Evolutionary conservation across 1,140 invertebrate species (phyloP).

Genomic region (Neodiprion virginianus): DNA sequence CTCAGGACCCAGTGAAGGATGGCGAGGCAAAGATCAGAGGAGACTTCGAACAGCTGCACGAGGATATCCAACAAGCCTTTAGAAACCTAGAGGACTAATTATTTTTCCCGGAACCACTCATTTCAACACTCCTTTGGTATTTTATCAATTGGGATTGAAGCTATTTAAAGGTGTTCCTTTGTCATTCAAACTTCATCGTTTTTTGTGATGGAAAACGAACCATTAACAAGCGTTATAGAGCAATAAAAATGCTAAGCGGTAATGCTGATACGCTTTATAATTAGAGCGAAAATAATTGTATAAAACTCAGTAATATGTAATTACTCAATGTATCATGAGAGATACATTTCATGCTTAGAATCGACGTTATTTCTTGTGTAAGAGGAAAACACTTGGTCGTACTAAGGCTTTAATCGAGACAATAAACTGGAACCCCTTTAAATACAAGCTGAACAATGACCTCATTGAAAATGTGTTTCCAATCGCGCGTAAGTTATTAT

Average conservation of each 20-base stretch:
- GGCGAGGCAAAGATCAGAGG: conserved; percentile 97
- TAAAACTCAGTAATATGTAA: neutral
- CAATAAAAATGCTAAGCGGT: neutral
- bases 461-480: conserved; percentile 33
- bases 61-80: conserved; percentile 96
- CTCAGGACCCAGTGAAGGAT: conserved; percentile 95
- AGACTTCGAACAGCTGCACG: conserved; percentile 94
- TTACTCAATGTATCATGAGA: neutral
- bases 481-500: conserved; percentile 37
- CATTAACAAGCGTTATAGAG: neutral
- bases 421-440: conserved; percentile 49
- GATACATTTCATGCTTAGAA: neutral
- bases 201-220: neutral
- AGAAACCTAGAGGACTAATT: conserved; percentile 98
- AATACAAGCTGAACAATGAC: conserved; percentile 34
- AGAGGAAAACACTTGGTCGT: neutral
- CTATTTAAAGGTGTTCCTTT: neutral
- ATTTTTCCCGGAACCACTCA: conserved; percentile 18
- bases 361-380: neutral
- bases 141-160: neutral
- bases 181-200: neutral
- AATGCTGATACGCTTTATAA: neutral
- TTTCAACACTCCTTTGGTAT: conserved; percentile 7
- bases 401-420: conserved; percentile 28
- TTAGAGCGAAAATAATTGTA: neutral